Percentiles rank a stretch among this genome's conserved stretches.
These are phyloP conservation scores for Plusia festucae DNA, from an alignment of 2,888 invertebrate genomes.

Conservation along the genomic window DNA sequence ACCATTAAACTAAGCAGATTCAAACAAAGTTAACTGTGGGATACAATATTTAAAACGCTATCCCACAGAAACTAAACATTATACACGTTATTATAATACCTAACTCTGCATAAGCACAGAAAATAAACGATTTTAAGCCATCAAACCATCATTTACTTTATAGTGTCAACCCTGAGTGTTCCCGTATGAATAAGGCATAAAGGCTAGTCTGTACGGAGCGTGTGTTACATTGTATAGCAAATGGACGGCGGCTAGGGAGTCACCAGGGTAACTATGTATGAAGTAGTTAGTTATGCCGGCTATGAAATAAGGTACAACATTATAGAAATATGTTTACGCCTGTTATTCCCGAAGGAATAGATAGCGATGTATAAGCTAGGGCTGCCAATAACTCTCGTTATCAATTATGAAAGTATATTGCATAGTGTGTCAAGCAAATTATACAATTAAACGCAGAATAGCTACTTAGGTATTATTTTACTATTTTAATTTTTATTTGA, in stretches of 20 bases:
- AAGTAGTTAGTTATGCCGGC: conserved; percentile 23
- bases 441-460: too few species aligned
- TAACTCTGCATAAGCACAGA: background rate
- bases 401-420: too few species aligned
- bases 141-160: conserved; percentile 25
- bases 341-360: background rate
- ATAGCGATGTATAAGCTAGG: background rate
- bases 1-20: too few species aligned
- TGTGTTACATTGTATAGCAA: conserved; percentile 62
- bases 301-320: conserved; percentile 14
- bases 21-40: too few species aligned
- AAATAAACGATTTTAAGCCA: conserved; percentile 32
- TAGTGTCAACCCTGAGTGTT: conserved; percentile 60
- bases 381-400: background rate
- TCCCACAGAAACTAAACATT: too few species aligned
- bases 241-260: conserved; percentile 57
- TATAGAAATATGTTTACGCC: conserved; percentile 7
- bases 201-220: conserved; percentile 60
- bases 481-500: too few species aligned
- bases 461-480: too few species aligned
- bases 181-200: conserved; percentile 78
- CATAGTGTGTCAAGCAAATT: too few species aligned
- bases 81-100: too few species aligned
- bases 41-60: too few species aligned
- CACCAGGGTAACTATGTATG: conserved; percentile 31